Evolutionary conservation across 2,797 vertebrate genomes (phyloP).

Genomic region (Spinus pinus): DNA sequence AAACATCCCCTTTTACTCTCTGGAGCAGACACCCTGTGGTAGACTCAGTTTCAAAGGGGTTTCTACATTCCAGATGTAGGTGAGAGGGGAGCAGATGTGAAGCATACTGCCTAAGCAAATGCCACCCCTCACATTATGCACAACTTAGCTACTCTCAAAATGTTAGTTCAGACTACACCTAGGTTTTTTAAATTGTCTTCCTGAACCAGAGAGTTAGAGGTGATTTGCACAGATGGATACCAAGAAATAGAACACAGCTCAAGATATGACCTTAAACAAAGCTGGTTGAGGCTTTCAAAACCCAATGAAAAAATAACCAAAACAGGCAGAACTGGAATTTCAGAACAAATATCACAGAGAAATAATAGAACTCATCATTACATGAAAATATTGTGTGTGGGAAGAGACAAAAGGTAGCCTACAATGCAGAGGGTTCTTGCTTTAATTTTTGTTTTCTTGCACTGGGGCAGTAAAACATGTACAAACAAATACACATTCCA

Average conservation of each 20-base stretch:
- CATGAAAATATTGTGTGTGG: neutral
- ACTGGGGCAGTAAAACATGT: slow-evolving; percentile 12
- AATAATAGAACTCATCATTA: neutral
- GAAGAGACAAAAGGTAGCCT: neutral
- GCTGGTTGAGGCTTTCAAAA: neutral
- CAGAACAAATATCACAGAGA: neutral
- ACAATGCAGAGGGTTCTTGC: neutral
- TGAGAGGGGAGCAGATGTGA: neutral
- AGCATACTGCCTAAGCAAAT: neutral
- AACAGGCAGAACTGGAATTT: neutral
- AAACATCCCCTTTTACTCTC: neutral
- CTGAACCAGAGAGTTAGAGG: neutral
- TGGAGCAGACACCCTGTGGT: neutral
- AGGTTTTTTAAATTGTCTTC: neutral
- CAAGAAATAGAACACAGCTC: neutral
- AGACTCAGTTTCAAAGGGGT: neutral
- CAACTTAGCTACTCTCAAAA: neutral
- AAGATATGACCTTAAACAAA: neutral
- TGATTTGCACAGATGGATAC: neutral
- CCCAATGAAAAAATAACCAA: neutral
- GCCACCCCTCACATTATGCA: neutral
- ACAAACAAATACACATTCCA: slow-evolving; percentile 51
- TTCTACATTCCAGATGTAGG: neutral
- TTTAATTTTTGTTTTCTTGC: slow-evolving; percentile 28
- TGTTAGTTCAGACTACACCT: neutral